phyloP scores from a whole-genome alignment of 2,113 vertebrate species.

The Gorilla gorilla region DNA sequence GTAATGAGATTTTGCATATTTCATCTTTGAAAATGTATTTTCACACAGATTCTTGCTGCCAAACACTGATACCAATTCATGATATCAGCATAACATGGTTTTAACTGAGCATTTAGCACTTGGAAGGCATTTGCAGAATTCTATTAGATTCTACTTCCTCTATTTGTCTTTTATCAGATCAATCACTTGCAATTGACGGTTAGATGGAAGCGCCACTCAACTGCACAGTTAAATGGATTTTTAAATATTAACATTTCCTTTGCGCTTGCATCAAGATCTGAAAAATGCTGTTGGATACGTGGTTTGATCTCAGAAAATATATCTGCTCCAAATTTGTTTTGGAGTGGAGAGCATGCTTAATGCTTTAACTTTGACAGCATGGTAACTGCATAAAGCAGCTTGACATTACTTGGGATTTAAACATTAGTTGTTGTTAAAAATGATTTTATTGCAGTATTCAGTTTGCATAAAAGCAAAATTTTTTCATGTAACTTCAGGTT shows the following conservation, averaged over 20 bases:
- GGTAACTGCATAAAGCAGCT: background rate
- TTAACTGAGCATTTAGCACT: constrained; percentile 30
- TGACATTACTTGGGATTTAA: background rate
- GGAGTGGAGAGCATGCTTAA: background rate
- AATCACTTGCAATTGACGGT: background rate
- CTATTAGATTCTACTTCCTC: background rate
- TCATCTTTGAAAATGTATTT: constrained; percentile 27
- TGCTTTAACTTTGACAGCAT: background rate
- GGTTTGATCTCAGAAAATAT: background rate
- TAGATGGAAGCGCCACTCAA: background rate
- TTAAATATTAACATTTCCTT: constrained; percentile 3
- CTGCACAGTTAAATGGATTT: background rate
- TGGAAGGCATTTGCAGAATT: background rate
- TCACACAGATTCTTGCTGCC: background rate
- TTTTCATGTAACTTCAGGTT: background rate
- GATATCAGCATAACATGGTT: background rate
- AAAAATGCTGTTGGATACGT: background rate
- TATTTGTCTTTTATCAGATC: constrained; percentile 9
- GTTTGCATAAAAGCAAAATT: background rate
- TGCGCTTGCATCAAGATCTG: background rate
- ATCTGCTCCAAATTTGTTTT: background rate
- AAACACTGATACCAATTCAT: background rate
- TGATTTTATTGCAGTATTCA: background rate
- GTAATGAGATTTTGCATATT: background rate
- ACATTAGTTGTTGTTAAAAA: background rate